Evolutionary conservation across 2,888 invertebrate species (phyloP).

Genomic region (Leptinotarsa juncta): DNA sequence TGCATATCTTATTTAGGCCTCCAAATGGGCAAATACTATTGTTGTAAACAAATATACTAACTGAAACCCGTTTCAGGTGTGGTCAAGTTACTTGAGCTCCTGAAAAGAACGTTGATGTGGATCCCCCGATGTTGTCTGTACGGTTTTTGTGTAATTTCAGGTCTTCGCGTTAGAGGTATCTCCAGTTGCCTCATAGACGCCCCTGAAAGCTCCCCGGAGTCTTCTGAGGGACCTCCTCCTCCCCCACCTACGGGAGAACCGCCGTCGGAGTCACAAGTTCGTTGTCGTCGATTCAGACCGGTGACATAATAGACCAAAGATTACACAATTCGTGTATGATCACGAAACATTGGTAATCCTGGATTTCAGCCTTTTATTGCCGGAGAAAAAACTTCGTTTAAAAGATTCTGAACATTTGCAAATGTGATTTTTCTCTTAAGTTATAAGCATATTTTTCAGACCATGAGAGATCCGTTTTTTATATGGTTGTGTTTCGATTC

Average conservation of each 20-base stretch:
- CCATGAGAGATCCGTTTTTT: conserved; percentile 25
- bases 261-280: conserved; percentile 62
- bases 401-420: conserved; percentile 18
- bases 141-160: conserved; percentile 53
- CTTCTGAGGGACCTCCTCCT: conserved; percentile 60
- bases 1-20: background rate
- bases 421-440: conserved; percentile 46
- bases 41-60: conserved; percentile 19
- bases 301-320: conserved; percentile 58
- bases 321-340: conserved; percentile 15
- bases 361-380: conserved; percentile 19
- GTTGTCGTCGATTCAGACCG: conserved; percentile 63
- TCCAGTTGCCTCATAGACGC: conserved; percentile 65
- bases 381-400: conserved; percentile 3
- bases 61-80: conserved; percentile 39
- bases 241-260: conserved; percentile 63
- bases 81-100: conserved; percentile 19
- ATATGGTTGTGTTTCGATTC: conserved; percentile 27
- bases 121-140: conserved; percentile 37
- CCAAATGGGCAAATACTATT: background rate
- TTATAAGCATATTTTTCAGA: conserved; percentile 30
- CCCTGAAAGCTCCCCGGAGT: conserved; percentile 59
- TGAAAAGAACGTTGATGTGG: conserved; percentile 30
- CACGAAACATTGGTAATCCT: conserved; percentile 26
- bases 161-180: conserved; percentile 62